Evolutionary conservation across 2,113 vertebrate species (phyloP).

Genomic region (Oryctolagus cuniculus): mOryCun1.1 NC_091447.1:31488501-31489000

Average conservation of each 20-base stretch:
- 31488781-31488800: no score
- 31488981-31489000: no score
- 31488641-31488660: not conserved
- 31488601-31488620: not conserved
- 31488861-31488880: no score
- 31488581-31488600: not conserved
- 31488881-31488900: no score
- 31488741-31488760: not conserved
- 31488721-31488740: not conserved
- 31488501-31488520: not conserved
- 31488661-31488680: fast-evolving
- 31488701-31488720: not conserved
- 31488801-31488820: not conserved
- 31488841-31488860: no score
- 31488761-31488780: no score
- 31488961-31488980: no score
- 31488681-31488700: not conserved
- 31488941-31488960: no score
- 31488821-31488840: not conserved
- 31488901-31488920: no score
- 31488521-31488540: not conserved
- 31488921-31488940: no score
- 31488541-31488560: not conserved
- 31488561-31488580: not conserved
- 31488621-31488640: no score